A percentile compares a stretch with the other conserved stretches of the same genome.
Conservation (phyloP, 2,888 invertebrate genomes). For the Orthonychiurus folsomi region DNA sequence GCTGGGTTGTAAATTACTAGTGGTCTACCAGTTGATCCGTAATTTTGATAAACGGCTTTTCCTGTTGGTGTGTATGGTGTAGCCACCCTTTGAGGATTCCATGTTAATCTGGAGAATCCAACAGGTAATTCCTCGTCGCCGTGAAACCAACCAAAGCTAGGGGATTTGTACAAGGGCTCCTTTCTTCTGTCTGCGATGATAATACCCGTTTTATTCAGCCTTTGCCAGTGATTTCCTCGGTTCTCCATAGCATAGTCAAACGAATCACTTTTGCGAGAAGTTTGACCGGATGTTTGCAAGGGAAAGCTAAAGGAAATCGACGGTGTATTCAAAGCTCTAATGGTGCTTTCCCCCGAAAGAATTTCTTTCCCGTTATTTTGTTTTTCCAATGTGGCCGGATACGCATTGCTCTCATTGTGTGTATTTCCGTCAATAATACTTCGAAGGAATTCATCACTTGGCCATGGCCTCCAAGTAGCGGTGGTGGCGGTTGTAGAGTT, state of each 20-base stretch:
- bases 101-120: not conserved
- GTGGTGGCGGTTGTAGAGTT: not conserved
- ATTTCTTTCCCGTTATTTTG: not conserved
- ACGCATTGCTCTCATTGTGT: not conserved
- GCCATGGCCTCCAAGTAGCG: conserved; percentile 3
- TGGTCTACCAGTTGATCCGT: not conserved
- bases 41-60: not conserved
- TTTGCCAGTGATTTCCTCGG: not conserved
- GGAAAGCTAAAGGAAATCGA: not conserved
- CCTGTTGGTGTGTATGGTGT: not conserved
- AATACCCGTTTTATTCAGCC: not conserved
- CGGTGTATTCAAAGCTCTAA: not conserved
- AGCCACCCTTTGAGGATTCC: not conserved
- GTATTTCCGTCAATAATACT: not conserved
- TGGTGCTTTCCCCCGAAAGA: not conserved
- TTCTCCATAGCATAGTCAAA: not conserved
- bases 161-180: not conserved
- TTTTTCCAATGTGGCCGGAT: not conserved
- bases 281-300: not conserved
- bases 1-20: not conserved
- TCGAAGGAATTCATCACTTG: not conserved
- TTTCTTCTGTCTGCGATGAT: too few relatives aligned
- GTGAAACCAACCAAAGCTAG: not conserved
- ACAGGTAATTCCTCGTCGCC: not conserved
- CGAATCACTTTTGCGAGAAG: not conserved